Conservation (phyloP, 1,140 invertebrate genomes). For the Idris sp. region DNA sequence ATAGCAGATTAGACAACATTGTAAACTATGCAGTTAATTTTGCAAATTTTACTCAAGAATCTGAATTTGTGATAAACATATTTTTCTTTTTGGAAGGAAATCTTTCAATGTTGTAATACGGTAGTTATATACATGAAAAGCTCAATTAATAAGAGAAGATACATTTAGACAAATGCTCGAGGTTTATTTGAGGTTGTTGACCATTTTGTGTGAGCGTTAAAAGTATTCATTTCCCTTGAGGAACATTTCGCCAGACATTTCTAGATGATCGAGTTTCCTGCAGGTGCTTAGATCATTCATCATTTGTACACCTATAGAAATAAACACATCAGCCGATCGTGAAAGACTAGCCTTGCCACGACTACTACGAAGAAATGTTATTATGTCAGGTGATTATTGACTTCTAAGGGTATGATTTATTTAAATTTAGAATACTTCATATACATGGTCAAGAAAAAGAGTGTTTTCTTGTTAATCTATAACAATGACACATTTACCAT, state of each 20-base stretch:
- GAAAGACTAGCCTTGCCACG: conserved; percentile 9
- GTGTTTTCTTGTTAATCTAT: too few species aligned
- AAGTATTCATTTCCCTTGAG: conserved; percentile 38
- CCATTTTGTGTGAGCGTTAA: conserved; percentile 13
- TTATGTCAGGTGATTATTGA: conserved; percentile 13
- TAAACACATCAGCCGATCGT: conserved; percentile 35
- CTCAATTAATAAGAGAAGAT: conserved; percentile 24
- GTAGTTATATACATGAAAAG: conserved; percentile 8
- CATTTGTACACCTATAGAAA: conserved; percentile 47
- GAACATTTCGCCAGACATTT: conserved; percentile 24
- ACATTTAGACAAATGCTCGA: conserved; percentile 31
- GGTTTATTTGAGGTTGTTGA: conserved; percentile 48
- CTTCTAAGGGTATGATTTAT: too few species aligned
- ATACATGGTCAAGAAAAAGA: too few species aligned
- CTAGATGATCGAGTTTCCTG: conserved; percentile 47
- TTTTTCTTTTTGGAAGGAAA: not conserved
- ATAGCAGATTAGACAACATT: too few species aligned
- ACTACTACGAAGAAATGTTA: conserved; percentile 2
- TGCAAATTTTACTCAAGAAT: too few species aligned
- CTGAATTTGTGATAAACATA: too few species aligned
- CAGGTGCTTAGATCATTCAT: conserved; percentile 54
- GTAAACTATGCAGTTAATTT: too few species aligned
- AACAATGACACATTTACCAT: too few species aligned
- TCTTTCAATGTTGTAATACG: not conserved
- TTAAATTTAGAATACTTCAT: too few species aligned